These are phyloP conservation scores for Gavia stellata DNA, from an alignment of 2,113 vertebrate species.

Conservation along the genomic window DNA sequence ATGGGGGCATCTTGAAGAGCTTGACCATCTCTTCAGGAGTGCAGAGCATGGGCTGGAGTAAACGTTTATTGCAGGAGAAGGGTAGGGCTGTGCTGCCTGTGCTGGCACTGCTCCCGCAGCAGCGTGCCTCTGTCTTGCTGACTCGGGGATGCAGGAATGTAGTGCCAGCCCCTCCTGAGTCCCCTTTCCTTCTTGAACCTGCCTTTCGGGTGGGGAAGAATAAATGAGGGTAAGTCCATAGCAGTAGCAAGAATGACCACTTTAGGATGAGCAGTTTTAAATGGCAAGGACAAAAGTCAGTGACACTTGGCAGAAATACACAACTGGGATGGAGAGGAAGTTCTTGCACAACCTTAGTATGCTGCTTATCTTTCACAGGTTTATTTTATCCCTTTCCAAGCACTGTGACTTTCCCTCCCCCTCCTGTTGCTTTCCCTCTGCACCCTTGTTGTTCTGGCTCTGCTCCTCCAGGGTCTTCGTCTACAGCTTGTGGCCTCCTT, in stretches of 20 bases:
- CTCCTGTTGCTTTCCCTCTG: not conserved
- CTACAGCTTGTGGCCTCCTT: not conserved
- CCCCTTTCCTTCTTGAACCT: not conserved
- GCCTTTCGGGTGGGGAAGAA: not conserved
- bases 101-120: fast-evolving
- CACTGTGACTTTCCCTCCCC: not conserved
- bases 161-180: fast-evolving
- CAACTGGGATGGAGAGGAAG: not conserved
- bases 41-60: not conserved
- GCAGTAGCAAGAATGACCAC: fast-evolving
- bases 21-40: not conserved
- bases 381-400: not conserved
- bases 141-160: fast-evolving
- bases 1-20: not conserved
- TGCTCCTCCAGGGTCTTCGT: not conserved
- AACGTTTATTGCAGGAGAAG: not conserved
- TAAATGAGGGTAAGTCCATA: not conserved
- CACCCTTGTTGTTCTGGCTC: not conserved
- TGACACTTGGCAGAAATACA: not conserved
- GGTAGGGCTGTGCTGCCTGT: not conserved
- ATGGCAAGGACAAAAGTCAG: not conserved
- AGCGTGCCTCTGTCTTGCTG: fast-evolving
- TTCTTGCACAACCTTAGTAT: not conserved
- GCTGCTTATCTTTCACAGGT: not conserved
- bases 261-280: not conserved